Conservation (phyloP, 2,888 invertebrate genomes). For the Nowickia ferox region DNA sequence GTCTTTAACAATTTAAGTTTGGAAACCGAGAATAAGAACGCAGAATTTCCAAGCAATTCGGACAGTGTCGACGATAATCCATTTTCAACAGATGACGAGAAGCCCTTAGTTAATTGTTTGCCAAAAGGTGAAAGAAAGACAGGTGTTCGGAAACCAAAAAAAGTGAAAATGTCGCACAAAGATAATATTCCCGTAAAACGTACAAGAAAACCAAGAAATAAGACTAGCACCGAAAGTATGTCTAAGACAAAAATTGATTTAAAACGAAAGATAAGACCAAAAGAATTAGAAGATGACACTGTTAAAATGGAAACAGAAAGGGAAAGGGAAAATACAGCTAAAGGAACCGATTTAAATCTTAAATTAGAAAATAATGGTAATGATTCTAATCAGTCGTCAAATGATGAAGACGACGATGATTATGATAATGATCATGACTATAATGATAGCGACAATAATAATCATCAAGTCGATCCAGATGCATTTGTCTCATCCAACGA, state of each 20-base stretch:
- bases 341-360: neutral
- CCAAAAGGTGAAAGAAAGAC: slow-evolving; percentile 42
- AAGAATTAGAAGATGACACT: neutral
- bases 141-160: slow-evolving; percentile 40
- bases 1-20: slow-evolving; percentile 17
- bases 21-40: slow-evolving; percentile 37
- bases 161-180: neutral
- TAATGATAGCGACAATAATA: slow-evolving; percentile 50
- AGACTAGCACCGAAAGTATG: neutral
- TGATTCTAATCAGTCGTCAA: slow-evolving; percentile 35
- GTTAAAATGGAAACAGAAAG: neutral
- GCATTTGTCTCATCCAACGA: slow-evolving; percentile 60
- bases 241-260: neutral
- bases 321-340: neutral
- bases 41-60: slow-evolving; percentile 19
- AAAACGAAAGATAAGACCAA: slow-evolving; percentile 33
- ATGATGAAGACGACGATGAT: slow-evolving; percentile 52
- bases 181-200: slow-evolving; percentile 18
- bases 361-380: slow-evolving; percentile 24
- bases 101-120: slow-evolving; percentile 45
- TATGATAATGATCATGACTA: slow-evolving; percentile 27
- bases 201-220: slow-evolving; percentile 45
- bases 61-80: slow-evolving; percentile 29
- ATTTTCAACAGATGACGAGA: slow-evolving; percentile 59
- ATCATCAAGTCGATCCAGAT: slow-evolving; percentile 51